Evolutionary conservation across 2,888 invertebrate species (phyloP), one percentile per base, ranked within the genome.

Genomic region (Cephus pulcher): DNA sequence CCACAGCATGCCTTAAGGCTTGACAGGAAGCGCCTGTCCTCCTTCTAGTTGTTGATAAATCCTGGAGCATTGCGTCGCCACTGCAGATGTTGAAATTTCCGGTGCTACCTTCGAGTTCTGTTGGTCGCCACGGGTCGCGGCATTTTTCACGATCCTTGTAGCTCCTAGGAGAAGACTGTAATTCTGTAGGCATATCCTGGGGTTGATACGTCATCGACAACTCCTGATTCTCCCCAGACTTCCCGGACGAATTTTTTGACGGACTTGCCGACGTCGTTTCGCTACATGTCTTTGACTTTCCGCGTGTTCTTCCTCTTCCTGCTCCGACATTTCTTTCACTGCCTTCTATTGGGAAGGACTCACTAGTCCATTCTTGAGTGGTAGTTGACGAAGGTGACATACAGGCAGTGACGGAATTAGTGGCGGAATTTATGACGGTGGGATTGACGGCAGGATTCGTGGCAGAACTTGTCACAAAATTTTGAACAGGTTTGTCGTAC

Each of bases 1-100:
- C 96, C 78, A 98, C 98, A 75, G 98, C 98, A 87, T 97, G 97
- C 89, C 96, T 95, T 76, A 98, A 93, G 71, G 98, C 98, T 87
- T 96, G 96, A 92, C 97, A 98, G 4, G 98, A 98, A 34, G 95
- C 94, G 56, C 95, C 95, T 75, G 95, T 95, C 75, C 91, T 88
- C 76, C 91, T 88, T 78, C 89, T 91, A 11, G 85, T 82, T 15
- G 80, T 78, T 23, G 83, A 81, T 23, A 23, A 56, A 56, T 56
- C 56, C n/a, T 90, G 89, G 80, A 88, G 87, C 75, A 83, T 82
- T 76, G 84, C 75, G 34, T 89, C 90, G 33, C 82, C 81, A 11
- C 87, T 80, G 75, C 83, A 85, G 73, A 83, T 84, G 23, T 84
- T 79, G 73, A 80, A 77, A 34, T 75, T 76, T 9, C 75, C 15